Base-by-base conservation (phyloP, 2,888 invertebrate genomes). In the Drosophila nigritarsus region DNA sequence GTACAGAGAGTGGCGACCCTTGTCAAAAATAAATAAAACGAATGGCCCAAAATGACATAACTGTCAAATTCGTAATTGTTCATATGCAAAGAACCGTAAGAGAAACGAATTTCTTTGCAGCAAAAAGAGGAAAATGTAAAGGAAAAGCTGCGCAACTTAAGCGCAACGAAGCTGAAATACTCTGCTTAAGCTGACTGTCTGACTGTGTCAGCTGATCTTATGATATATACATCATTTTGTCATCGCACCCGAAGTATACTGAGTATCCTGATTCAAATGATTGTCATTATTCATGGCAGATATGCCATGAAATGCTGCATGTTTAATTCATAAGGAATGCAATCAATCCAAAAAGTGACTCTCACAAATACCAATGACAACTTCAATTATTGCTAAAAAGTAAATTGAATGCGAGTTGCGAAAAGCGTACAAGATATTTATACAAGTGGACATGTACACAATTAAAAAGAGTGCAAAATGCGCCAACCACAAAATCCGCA, bases 11-110 rank as follows among this genome's bases (percentile, higher is more conserved):
- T 30, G 66, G n/a, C 45, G 72, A 90, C 89, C 90, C 90, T 80
- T 89, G 83, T 90, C 90, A 89, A 82, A 83, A 50, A 67, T 68
- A 55, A 48, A 69, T 62, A 65, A 65, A 72, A 73, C 62, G 66
- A 82, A 84, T 80, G 75, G 76, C 73, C 75, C 78, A 82, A 45
- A 54, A 76, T 86, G 83, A 82, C 90, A 85, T 84, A 77, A 83
- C 85, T 87, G 87, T 90, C 90, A 85, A 86, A 85, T 62, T 83
- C 79, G 78, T 84, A 86, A 83, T 84, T 89, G 82, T 80, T 78
- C 81, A 79, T 68, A 88, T 87, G 87, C 82, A 83, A 87, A 82
- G 75, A 81, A 9, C 55, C 49, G 56, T 59, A 77, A 59, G 42
- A 59, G 54, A 78, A 65, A 60, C 54, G 67, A 67, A 76, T 76